These are phyloP conservation scores for Lepidocolaptes lacrymiger DNA, from an alignment of 2,797 vertebrate genomes.

Conservation along the genomic window DNA sequence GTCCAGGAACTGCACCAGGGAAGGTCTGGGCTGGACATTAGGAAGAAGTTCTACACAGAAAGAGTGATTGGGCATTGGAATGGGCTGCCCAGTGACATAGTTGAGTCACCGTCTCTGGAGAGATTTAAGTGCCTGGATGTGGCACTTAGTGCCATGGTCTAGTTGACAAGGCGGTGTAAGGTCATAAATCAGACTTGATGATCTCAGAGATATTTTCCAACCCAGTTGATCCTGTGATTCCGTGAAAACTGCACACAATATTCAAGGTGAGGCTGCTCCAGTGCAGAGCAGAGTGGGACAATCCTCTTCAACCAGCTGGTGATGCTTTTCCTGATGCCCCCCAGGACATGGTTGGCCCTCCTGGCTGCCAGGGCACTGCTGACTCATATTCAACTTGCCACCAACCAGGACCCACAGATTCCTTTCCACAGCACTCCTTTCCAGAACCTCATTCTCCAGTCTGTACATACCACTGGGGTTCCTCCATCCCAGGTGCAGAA, in stretches of 20 bases:
- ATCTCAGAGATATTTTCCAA: not conserved
- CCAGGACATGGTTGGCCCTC: not conserved
- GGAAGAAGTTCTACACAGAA: not conserved
- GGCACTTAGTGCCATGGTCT: not conserved
- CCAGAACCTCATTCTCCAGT: not conserved
- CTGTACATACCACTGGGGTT: not conserved
- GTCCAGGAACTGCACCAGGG: not conserved
- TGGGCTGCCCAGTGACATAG: not conserved
- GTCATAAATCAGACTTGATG: not conserved
- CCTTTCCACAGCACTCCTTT: not conserved
- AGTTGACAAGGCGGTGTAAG: not conserved
- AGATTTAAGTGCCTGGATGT: not conserved
- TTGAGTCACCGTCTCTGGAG: not conserved
- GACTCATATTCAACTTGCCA: not conserved
- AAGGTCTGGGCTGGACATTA: not conserved
- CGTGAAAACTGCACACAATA: not conserved
- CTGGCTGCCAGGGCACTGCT: not conserved
- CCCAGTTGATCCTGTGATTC: not conserved
- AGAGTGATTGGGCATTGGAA: not conserved
- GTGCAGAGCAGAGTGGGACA: not conserved
- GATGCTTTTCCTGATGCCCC: not conserved
- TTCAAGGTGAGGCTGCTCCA: not conserved
- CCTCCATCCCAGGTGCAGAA: not conserved
- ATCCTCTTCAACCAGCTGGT: rapidly evolving
- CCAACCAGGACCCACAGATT: not conserved